Evolutionary conservation across 2,113 vertebrate genomes (phyloP).

Genomic region (Amphiprion percula): DNA sequence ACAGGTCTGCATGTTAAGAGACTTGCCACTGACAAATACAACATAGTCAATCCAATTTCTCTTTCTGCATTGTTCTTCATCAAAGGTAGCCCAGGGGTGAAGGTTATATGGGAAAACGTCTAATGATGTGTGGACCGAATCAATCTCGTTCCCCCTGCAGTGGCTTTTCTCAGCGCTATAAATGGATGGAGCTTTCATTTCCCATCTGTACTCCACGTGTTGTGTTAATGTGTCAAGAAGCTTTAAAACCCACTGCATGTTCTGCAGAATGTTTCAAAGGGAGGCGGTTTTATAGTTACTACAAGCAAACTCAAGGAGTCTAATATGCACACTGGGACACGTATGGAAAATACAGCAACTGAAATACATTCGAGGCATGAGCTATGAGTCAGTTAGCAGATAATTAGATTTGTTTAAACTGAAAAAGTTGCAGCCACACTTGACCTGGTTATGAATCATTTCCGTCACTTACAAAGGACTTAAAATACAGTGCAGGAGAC

Average conservation of each 20-base stretch:
- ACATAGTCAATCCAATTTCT: constrained; percentile 56
- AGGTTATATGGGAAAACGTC: constrained; percentile 48
- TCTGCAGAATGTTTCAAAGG: no score
- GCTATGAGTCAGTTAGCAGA: no score
- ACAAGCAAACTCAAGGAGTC: no score
- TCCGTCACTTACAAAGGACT: no score
- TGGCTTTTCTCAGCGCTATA: constrained; percentile 35
- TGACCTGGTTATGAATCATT: no score
- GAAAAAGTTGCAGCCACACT: no score
- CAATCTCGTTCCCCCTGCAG: constrained; percentile 42
- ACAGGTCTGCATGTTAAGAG: constrained; percentile 60
- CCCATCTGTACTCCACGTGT: constrained; percentile 31
- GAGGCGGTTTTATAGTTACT: no score
- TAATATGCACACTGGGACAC: no score
- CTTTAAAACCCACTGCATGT: neutral
- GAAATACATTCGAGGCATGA: no score
- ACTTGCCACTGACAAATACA: constrained; percentile 47
- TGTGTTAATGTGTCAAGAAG: constrained; percentile 13
- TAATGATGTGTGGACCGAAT: constrained; percentile 62
- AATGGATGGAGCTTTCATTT: constrained; percentile 30
- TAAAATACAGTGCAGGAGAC: no score
- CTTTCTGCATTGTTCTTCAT: constrained; percentile 61
- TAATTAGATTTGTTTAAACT: no score
- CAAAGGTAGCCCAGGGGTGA: constrained; percentile 47
- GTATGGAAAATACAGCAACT: no score